Base-by-base conservation (phyloP, 2,888 invertebrate species). In the Atethmia centrago region DNA sequence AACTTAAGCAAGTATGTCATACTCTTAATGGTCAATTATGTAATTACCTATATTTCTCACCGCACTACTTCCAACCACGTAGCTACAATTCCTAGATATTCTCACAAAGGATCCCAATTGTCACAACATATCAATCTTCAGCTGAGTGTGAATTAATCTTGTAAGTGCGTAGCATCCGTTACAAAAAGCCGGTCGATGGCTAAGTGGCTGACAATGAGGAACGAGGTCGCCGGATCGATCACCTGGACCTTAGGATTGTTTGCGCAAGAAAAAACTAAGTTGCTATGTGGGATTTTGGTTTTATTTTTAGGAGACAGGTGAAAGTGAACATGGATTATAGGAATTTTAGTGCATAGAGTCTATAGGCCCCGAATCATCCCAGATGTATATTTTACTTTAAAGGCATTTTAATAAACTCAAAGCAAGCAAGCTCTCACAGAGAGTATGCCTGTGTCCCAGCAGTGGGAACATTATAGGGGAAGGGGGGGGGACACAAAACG, bases 221-320 rank as follows among this genome's bases (percentile, higher is more conserved):
- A 84, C 82, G 88, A 88, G 88, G 88, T 85, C 89, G 85, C 73
- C 62, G 84, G 85, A 90, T 89, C 88, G 87, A 89, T 90, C 89
- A 91, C 89, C 90, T 91, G 90, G 87, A 83, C 76, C 68, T 71
- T 10, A 55, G 14, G 0, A 55, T 19, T 64, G 67, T 80, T 83
- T 61, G 55, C 49, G 36, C 49, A 64, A 12, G 16, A 67, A 80
- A 68, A 70, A 66, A 58, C 55, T 31, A 19, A 47, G 31, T 47
- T 28, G 4, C 25, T 53, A 1, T 14, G 25, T 4, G 31, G 36
- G 25, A 8, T 7, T 55, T 45, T 69, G 4, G 12, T 64, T 51
- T 25, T 53, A n/a, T 25, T 75, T 31, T 55, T 19, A 16, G 21
- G 21, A 28, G 28, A 59, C 51, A 16, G 42, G 2, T 36, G 36